phyloP scores from a whole-genome alignment of 2,888 invertebrate genomes.

The Epirrhoe alternata region DNA sequence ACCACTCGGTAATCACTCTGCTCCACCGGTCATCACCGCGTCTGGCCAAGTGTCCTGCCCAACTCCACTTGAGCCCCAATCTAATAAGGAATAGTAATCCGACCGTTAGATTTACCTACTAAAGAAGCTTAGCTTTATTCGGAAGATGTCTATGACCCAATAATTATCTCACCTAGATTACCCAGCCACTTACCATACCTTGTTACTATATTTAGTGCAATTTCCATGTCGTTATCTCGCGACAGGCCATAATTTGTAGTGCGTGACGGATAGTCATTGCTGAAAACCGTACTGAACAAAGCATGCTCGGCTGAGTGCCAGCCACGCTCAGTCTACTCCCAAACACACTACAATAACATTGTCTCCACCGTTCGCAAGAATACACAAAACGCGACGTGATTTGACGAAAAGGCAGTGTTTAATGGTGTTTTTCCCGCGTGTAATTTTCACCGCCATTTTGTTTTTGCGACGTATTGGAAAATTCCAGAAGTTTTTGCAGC shows the following conservation, averaged over 20 bases:
- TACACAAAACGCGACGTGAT: conserved; percentile 43
- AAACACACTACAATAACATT: conserved; percentile 72
- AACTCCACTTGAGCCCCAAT: too few species aligned
- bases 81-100: not conserved
- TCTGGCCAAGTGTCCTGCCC: too few species aligned
- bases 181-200: conserved; percentile 24
- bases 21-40: too few species aligned
- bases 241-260: conserved; percentile 51
- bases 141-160: too few species aligned
- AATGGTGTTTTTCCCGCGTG: conserved; percentile 36
- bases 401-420: conserved; percentile 44
- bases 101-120: not conserved
- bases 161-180: not conserved
- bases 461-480: conserved; percentile 48
- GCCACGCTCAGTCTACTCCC: conserved; percentile 67
- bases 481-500: conserved; percentile 50
- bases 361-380: conserved; percentile 44
- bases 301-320: conserved; percentile 68
- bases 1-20: too few species aligned
- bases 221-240: conserved; percentile 44
- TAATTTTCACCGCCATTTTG: conserved; percentile 39
- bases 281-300: conserved; percentile 66
- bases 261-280: conserved; percentile 63
- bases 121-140: not conserved
- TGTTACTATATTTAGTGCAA: conserved; percentile 34